phyloP scores from a whole-genome alignment of 2,113 vertebrate genomes.

The Grammomys dolichurus region DNA sequence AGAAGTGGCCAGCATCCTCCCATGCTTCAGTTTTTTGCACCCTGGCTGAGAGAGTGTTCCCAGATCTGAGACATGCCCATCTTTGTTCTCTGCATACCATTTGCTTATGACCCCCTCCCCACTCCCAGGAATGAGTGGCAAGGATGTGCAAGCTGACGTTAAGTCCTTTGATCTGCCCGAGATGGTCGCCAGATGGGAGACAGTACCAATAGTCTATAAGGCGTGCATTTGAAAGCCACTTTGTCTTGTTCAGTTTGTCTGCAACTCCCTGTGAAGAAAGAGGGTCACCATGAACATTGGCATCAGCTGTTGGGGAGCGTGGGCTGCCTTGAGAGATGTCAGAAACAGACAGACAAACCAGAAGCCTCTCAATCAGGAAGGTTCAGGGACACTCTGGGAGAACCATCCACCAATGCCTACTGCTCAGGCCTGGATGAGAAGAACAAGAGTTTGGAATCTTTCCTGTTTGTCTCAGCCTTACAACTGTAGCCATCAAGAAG shows the following conservation, averaged over 20 bases:
- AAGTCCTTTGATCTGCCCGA: conserved; percentile 58
- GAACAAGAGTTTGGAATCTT: background rate
- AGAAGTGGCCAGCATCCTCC: background rate
- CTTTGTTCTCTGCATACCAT: accelerated
- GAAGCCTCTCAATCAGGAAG: background rate
- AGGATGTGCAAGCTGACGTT: background rate
- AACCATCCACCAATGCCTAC: background rate
- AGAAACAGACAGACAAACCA: background rate
- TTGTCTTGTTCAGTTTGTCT: conserved; percentile 59
- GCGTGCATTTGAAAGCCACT: background rate
- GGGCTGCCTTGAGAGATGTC: background rate
- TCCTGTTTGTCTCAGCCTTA: background rate
- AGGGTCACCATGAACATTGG: background rate
- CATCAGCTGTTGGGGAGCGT: background rate
- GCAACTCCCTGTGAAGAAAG: conserved; percentile 20
- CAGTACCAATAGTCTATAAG: background rate
- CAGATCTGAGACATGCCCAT: accelerated
- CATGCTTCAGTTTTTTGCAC: background rate
- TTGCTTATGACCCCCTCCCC: background rate
- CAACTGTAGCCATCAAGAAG: accelerated
- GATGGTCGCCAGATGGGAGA: conserved; percentile 74
- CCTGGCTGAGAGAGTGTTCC: accelerated
- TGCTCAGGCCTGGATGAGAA: background rate
- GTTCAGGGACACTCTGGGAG: conserved; percentile 6
- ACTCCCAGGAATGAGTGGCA: background rate